Evolutionary conservation across 2,113 vertebrate genomes (phyloP).

Genomic region (Noturus placidus): DNA sequence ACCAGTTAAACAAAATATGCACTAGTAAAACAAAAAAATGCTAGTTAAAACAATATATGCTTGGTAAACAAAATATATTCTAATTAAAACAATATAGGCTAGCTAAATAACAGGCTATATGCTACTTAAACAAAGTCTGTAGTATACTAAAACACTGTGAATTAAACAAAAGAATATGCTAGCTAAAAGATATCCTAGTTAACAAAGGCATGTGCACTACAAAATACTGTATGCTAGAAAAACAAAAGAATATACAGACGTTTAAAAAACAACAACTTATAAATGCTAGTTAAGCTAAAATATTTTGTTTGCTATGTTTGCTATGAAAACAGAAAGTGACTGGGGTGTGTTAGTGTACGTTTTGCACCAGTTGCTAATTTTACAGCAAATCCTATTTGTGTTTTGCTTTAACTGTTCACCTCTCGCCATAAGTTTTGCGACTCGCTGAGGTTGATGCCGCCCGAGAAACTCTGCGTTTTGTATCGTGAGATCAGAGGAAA

Average conservation of each 20-base stretch:
- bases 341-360: neutral
- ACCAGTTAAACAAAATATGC: neutral
- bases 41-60: neutral
- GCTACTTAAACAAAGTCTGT: neutral
- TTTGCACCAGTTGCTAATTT: neutral
- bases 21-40: neutral
- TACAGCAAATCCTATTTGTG: neutral
- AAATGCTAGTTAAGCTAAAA: neutral
- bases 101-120: neutral
- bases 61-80: too few relatives aligned
- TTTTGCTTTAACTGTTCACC: neutral
- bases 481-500: conserved; percentile 6
- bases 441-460: neutral
- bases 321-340: neutral
- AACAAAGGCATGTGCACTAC: neutral
- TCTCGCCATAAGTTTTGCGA: neutral
- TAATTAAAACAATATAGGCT: too few relatives aligned
- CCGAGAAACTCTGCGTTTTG: neutral
- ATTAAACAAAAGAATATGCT: neutral
- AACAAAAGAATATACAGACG: neutral
- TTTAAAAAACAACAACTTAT: neutral
- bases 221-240: neutral
- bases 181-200: neutral
- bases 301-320: too few relatives aligned
- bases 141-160: too few relatives aligned